Conservation (phyloP, 2,797 vertebrate genomes). For the Hydrocynus forskahlii region DNA sequence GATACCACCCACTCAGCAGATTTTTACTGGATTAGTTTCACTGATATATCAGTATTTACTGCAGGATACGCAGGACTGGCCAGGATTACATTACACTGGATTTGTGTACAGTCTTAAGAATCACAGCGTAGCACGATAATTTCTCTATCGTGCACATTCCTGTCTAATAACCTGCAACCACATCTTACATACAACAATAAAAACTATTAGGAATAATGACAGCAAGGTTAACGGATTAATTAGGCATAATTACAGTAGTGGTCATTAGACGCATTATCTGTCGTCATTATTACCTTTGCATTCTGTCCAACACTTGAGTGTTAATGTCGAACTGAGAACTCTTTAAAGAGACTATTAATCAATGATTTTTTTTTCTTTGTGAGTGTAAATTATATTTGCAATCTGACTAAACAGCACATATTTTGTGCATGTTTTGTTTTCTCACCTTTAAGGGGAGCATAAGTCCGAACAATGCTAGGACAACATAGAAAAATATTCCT, state of each 20-base stretch:
- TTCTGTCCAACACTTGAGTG: background rate
- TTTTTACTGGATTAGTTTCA: background rate
- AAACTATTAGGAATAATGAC: background rate
- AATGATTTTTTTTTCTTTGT: too few species aligned
- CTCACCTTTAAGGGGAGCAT: background rate
- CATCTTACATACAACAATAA: background rate
- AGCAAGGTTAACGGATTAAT: background rate
- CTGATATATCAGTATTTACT: conserved; percentile 1
- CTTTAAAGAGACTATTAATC: background rate
- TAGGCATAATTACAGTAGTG: background rate
- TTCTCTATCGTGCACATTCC: background rate
- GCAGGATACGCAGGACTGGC: background rate
- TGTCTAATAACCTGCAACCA: background rate
- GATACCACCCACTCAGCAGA: conserved; percentile 1
- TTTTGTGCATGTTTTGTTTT: background rate
- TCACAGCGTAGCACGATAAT: background rate
- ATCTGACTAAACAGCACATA: background rate
- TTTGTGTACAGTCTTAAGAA: background rate
- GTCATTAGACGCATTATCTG: background rate
- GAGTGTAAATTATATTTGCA: background rate
- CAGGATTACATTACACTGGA: background rate
- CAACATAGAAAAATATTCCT: too few species aligned
- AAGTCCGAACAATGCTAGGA: too few species aligned
- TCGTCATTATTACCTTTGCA: background rate
- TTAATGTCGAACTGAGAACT: background rate